Conservation (phyloP, 1,140 invertebrate species). For the Tetragonula clypearis region DNA sequence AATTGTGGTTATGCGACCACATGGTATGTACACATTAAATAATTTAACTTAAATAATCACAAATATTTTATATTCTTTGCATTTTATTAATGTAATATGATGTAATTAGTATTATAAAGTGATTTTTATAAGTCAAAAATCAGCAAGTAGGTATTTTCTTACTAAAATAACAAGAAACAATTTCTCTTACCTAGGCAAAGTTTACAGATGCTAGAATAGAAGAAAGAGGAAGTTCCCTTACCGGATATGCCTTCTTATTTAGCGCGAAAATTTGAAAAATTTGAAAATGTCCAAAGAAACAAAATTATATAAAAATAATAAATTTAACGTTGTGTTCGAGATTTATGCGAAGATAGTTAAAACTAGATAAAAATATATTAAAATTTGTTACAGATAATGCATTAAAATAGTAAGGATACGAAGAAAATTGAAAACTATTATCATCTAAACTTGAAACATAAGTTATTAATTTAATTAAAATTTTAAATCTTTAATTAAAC, state of each 20-base stretch:
- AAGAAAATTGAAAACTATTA: neutral
- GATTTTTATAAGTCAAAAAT: neutral
- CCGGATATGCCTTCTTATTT: neutral
- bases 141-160: neutral
- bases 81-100: neutral
- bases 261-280: constrained; percentile 14
- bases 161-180: neutral
- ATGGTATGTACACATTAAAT: neutral
- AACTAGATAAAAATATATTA: neutral
- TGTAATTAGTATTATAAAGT: neutral
- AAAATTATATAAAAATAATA: neutral
- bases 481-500: no score
- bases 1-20: neutral
- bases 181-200: constrained; percentile 20
- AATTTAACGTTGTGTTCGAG: neutral
- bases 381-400: neutral
- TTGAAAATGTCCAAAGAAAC: neutral
- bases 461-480: neutral
- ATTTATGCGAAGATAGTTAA: neutral
- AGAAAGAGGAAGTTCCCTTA: constrained; percentile 26
- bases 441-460: neutral
- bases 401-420: no score
- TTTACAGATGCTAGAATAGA: neutral
- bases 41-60: constrained; percentile 4
- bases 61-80: neutral